Percentiles rank a stretch among this genome's conserved stretches.
Evolutionary conservation across 2,888 invertebrate genomes (phyloP).

Genomic region (Eristalis arbustorum): DNA sequence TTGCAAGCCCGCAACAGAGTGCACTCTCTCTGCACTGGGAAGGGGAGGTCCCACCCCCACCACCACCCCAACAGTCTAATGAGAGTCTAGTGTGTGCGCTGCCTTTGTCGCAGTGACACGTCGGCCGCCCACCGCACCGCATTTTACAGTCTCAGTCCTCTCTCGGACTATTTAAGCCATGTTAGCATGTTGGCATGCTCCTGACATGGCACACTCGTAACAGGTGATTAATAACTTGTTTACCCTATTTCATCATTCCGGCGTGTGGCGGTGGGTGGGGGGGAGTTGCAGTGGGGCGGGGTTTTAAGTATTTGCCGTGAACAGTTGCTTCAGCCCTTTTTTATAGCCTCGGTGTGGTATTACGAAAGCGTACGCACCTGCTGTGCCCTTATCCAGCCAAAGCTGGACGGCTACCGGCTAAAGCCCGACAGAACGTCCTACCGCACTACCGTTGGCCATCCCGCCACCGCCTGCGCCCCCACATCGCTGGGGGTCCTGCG

Average conservation of each 20-base stretch:
- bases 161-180: slow-evolving; percentile 34
- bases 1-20: slow-evolving; percentile 62
- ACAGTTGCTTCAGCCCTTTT: slow-evolving; percentile 51
- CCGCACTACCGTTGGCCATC: not conserved
- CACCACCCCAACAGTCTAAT: not conserved
- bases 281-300: not conserved
- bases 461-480: not conserved
- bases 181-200: slow-evolving; percentile 61
- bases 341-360: slow-evolving; percentile 48
- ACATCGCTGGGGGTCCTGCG: slow-evolving; percentile 2
- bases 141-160: not conserved
- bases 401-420: not conserved
- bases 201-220: slow-evolving; percentile 63
- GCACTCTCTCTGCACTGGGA: no score
- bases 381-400: slow-evolving; percentile 45
- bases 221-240: slow-evolving; percentile 72
- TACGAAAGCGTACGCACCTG: slow-evolving; percentile 51
- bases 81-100: slow-evolving; percentile 40
- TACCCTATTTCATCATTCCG: slow-evolving; percentile 64
- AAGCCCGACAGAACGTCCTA: not conserved
- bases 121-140: slow-evolving; percentile 11
- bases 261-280: not conserved
- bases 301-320: slow-evolving; percentile 21
- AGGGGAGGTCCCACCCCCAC: no score
- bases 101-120: slow-evolving; percentile 58